Conservation (phyloP, 2,888 invertebrate species). For the Zele albiditarsus region DNA sequence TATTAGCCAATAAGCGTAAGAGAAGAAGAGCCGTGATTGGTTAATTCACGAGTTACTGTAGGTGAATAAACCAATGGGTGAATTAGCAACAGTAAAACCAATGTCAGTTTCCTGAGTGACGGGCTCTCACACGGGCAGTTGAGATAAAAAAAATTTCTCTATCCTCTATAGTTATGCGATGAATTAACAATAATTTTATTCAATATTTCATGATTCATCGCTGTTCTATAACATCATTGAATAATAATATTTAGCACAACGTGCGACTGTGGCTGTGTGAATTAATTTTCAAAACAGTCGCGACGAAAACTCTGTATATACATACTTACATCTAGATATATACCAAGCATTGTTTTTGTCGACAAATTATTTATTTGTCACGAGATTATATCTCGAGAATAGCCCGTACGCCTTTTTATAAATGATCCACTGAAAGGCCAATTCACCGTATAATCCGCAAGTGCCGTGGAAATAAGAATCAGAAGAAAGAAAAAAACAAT, state of each 20-base stretch:
- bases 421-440: slow-evolving; percentile 50
- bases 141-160: slow-evolving; percentile 47
- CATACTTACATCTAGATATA: too few relatives aligned
- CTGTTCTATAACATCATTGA: slow-evolving; percentile 26
- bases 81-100: slow-evolving; percentile 22
- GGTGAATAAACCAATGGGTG: background rate
- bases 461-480: slow-evolving; percentile 42
- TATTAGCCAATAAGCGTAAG: background rate
- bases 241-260: slow-evolving; percentile 14
- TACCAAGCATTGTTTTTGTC: slow-evolving; percentile 35
- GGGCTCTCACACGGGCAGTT: slow-evolving; percentile 41
- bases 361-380: slow-evolving; percentile 51
- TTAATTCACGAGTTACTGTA: background rate
- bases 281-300: slow-evolving; percentile 26
- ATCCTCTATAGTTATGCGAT: slow-evolving; percentile 47
- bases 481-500: too few relatives aligned
- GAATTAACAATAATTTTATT: slow-evolving; percentile 46
- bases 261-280: slow-evolving; percentile 16
- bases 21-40: background rate
- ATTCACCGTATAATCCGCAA: slow-evolving; percentile 42
- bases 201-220: slow-evolving; percentile 40
- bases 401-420: slow-evolving; percentile 41
- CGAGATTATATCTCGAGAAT: slow-evolving; percentile 40
- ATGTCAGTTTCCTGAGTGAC: slow-evolving; percentile 52
- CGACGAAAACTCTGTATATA: background rate